These are phyloP conservation scores for Boleophthalmus pectinirostris DNA, from an alignment of 2,113 vertebrate genomes.

Conservation along the genomic window DNA sequence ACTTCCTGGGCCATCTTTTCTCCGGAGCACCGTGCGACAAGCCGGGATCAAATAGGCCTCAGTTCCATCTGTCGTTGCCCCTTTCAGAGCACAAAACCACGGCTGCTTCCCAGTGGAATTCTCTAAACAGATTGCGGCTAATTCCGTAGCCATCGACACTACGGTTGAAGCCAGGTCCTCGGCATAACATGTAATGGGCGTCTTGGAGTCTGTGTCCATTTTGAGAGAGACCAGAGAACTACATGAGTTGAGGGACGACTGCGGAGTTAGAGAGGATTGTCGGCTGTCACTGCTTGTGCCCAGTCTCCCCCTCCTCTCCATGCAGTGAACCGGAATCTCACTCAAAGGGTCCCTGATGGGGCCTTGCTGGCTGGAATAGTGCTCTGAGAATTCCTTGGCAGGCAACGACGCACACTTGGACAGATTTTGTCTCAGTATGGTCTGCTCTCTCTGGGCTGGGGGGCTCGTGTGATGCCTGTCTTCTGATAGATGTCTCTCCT, in stretches of 20 bases:
- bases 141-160: constrained; percentile 98
- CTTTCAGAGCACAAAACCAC: constrained; percentile 95
- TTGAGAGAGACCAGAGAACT: constrained; percentile 67
- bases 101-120: constrained; percentile 95
- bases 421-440: constrained; percentile 48
- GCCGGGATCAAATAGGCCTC: constrained; percentile 83
- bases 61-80: constrained; percentile 64
- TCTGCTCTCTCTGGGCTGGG: constrained; percentile 27
- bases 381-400: constrained; percentile 58
- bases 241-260: constrained; percentile 73
- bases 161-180: constrained; percentile 94
- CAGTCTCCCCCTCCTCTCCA: constrained; percentile 57
- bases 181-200: constrained; percentile 88
- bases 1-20: constrained; percentile 83
- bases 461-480: constrained; percentile 42
- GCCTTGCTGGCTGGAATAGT: constrained; percentile 50
- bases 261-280: constrained; percentile 72
- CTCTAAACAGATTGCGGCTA: constrained; percentile 96
- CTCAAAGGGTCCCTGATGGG: constrained; percentile 56
- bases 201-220: constrained; percentile 76
- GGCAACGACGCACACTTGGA: constrained; percentile 36
- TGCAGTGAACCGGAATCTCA: constrained; percentile 54
- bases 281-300: constrained; percentile 69
- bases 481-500: constrained; percentile 50
- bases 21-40: constrained; percentile 80